Evolutionary conservation across 2,797 vertebrate species (phyloP), one percentile per base, ranked within the genome.

Genomic region (Sylvilagus floridanus): DNA sequence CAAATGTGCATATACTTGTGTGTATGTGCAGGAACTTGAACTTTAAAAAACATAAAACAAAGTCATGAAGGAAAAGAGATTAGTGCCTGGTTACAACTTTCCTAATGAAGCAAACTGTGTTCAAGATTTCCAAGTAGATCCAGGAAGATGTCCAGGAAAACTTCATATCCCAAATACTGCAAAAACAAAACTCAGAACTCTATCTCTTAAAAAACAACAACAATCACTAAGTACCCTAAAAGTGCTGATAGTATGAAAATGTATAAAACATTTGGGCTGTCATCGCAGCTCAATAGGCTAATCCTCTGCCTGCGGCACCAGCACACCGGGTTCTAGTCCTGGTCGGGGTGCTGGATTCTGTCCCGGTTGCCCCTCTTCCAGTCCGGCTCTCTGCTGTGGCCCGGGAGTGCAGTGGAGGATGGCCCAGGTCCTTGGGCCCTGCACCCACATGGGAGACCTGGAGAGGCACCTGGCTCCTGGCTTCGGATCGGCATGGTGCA

Each of bases 121-220:
- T 84, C 10, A 37, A 30, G 47, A 37, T 17, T 65, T 60, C 42
- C 10, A 26, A 54, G 16, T 47, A 86, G 50, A 60, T 37, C 50
- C 77, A 47, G 60, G 82, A 88, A 57, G 69, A 84, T 83, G 28
- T 57, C 42, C 73, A 37, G 28, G 79, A 88, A 90, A 73, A 81
- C 24, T 62, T 76, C 21, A 37, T 47, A 37, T 86, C 69, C 22
- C 52, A 54, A 91, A 86, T 69, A 77, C 35, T 60, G 12, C 10
- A 35, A 66, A 35, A 66, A 82, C 30, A 90, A 16, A 47, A 47
- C 42, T 47, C 42, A 47, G 42, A 47, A 47, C 42, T 47, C 42
- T 47, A 47, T 8, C 42, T 47, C 42, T 47, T 16, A 72, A 30
- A 57, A 57, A 62, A n/a, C 3, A 54, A 79, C 28, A 52, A 63